phyloP scores from a whole-genome alignment of 37 sponge, comb jelly and placozoan genomes.

The Chondrosia reniformis region DNA sequence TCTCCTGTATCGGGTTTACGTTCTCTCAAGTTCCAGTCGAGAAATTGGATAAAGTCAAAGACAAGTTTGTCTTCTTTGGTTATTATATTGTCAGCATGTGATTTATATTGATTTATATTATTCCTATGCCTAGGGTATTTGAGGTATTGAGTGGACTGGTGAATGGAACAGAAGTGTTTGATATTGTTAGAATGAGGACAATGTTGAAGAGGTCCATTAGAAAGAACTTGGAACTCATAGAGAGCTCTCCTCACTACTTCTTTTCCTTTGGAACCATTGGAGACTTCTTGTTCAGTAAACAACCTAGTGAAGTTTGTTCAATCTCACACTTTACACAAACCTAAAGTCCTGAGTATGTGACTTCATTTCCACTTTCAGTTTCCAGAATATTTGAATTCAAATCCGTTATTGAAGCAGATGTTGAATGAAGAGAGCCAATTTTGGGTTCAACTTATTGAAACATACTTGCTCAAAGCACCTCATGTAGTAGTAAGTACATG shows the following conservation, averaged over 20 bases:
- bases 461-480: constrained; percentile 62
- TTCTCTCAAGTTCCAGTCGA: constrained; percentile 63
- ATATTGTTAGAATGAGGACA: constrained; percentile 63
- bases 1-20: constrained; percentile 42
- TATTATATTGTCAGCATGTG: neutral
- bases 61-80: constrained; percentile 33
- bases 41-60: constrained; percentile 30
- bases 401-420: constrained; percentile 36
- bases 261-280: constrained; percentile 75
- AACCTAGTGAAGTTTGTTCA: constrained; percentile 39
- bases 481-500: constrained; percentile 48
- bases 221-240: constrained; percentile 42
- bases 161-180: constrained; percentile 39
- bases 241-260: constrained; percentile 54
- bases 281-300: constrained; percentile 67
- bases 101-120: neutral
- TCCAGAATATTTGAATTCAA: constrained; percentile 32
- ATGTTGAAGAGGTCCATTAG: constrained; percentile 50
- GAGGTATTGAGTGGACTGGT: constrained; percentile 37
- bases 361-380: constrained; percentile 28
- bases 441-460: constrained; percentile 63
- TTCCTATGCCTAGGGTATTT: constrained; percentile 32
- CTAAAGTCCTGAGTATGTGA: too few relatives aligned
- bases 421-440: constrained; percentile 48
- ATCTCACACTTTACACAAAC: neutral